Percentiles rank a stretch among this genome's conserved stretches.
These are phyloP conservation scores for Glaucidium brasilianum DNA, from an alignment of 2,113 vertebrate species.

Conservation along the genomic window DNA sequence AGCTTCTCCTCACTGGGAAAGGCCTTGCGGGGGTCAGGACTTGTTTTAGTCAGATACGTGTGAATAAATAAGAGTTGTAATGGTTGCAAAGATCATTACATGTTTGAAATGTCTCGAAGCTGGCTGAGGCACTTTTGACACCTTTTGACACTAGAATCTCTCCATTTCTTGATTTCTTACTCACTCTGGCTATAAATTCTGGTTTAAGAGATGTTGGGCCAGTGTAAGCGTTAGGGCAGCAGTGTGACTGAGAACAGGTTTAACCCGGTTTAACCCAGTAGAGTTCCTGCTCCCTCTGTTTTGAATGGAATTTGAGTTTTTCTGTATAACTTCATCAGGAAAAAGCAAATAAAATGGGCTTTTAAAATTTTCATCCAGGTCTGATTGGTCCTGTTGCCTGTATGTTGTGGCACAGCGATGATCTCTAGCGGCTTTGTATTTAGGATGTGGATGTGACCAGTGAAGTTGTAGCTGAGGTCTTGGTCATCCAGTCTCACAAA, in stretches of 20 bases:
- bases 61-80: not conserved
- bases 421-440: not conserved
- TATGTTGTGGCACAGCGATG: not conserved
- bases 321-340: not conserved
- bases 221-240: not conserved
- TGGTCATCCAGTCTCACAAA: not conserved
- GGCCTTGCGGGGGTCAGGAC: not conserved
- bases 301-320: not conserved
- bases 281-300: not conserved
- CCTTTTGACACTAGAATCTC: not conserved
- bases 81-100: not conserved
- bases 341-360: not conserved
- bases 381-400: not conserved
- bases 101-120: not conserved
- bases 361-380: not conserved
- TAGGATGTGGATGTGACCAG: not conserved
- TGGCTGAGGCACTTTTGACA: not conserved
- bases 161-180: not conserved
- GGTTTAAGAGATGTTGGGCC: not conserved
- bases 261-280: not conserved
- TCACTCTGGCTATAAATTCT: not conserved
- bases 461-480: not conserved
- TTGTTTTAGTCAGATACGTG: not conserved
- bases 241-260: not conserved
- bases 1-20: not conserved